These are phyloP conservation scores for Hanleya hanleyi DNA, from an alignment of 2,888 invertebrate genomes.

Conservation along the genomic window DNA sequence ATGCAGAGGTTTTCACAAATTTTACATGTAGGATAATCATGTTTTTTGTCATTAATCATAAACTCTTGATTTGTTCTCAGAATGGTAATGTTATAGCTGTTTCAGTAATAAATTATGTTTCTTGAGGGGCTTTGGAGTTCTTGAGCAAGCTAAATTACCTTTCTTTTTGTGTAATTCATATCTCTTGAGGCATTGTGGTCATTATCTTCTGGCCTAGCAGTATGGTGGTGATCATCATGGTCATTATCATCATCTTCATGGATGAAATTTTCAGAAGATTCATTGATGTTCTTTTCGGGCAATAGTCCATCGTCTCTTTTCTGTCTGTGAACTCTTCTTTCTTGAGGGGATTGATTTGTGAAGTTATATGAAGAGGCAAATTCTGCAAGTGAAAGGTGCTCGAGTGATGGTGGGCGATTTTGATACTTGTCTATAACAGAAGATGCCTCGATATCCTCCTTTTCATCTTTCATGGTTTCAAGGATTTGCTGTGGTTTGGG, in stretches of 20 bases:
- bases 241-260: neutral
- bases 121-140: too few species aligned
- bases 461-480: conserved; percentile 35
- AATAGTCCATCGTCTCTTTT: neutral
- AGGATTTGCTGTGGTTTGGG: conserved; percentile 49
- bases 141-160: neutral
- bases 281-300: neutral
- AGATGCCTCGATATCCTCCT: conserved; percentile 32
- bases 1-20: too few species aligned
- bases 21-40: too few species aligned
- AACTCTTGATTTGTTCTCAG: too few species aligned
- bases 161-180: neutral
- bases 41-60: too few species aligned
- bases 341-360: neutral
- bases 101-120: too few species aligned
- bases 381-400: conserved; percentile 32
- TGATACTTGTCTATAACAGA: conserved; percentile 34
- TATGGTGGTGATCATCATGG: neutral
- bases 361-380: conserved; percentile 32
- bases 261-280: neutral
- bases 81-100: too few species aligned
- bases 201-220: neutral
- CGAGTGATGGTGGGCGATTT: conserved; percentile 26
- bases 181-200: neutral
- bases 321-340: neutral